Evolutionary conservation across 2,113 vertebrate genomes (phyloP), one percentile per base, ranked within the genome.

Genomic region (Verasper variegatus): DNA sequence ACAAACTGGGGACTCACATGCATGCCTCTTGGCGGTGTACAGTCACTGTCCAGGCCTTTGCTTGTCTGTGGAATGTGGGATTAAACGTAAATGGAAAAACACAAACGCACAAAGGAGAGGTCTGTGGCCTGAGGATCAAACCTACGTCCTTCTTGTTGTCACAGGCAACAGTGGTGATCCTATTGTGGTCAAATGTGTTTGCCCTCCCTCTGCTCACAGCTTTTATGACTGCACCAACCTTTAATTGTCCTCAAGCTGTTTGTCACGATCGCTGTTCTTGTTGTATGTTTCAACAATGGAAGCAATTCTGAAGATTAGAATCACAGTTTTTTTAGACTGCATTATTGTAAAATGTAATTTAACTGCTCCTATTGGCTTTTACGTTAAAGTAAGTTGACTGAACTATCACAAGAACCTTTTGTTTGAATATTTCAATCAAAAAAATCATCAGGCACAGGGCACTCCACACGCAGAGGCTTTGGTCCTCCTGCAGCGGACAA

Each of bases 61-160:
- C 83, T 78, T 91, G 80, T 83, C 77, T 88, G 37, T 67, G 82
- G 82, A 88, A 86, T 85, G 84, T 80, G 75, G 78, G 78, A 85
- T 83, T 81, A 75, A 85, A 81, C 13, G 3, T 62, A 77, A 87
- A 86, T 45, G 78, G 83, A 82, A 86, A 88, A 86, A 55, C 57
- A 77, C 51, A 84, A 76, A 77, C 24, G 17, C n/a, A 69, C 18
- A 42, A 58, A 77, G 66, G 35, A 55, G 51, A 68, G 83, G 71
- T 69, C 70, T 83, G 81, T 89, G 79, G 74, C 73, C 58, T 68
- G 14, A 69, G 35, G 65, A 74, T 81, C 76, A 84, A 80, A 69
- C 51, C 21, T 35, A 52, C 37, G 74, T 61, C 77, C 31, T 55
- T 61, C 11, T 52, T 75, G 76, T 85, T 83, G 81, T 80, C 56